Percentiles rank a stretch among this genome's conserved stretches.
Conservation (phyloP, 1,140 invertebrate genomes). For the Pogonomyrmex barbatus region DNA sequence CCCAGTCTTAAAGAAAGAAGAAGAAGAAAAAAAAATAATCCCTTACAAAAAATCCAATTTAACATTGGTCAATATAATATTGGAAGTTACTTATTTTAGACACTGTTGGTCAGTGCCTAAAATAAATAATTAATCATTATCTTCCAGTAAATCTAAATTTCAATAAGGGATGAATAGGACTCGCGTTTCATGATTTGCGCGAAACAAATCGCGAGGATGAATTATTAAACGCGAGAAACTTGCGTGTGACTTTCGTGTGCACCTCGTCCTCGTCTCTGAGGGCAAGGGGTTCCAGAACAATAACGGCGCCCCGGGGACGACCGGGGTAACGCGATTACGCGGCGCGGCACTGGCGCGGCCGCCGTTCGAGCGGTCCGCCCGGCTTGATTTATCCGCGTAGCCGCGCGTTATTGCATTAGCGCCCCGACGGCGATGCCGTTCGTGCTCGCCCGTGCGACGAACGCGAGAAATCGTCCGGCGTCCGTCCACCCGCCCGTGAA, state of each 20-base stretch:
- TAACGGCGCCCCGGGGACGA: conserved; percentile 81
- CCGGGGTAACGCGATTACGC: conserved; percentile 82
- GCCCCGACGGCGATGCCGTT: conserved; percentile 66
- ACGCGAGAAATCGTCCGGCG: conserved; percentile 56
- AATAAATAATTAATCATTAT: too few species aligned
- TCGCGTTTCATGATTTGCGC: conserved; percentile 17
- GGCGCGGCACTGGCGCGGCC: conserved; percentile 67
- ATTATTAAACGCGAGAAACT: conserved; percentile 24
- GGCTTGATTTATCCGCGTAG: conserved; percentile 83
- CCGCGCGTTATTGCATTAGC: conserved; percentile 84
- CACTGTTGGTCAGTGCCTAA: too few species aligned
- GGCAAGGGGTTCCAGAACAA: conserved; percentile 33
- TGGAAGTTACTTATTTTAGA: too few species aligned
- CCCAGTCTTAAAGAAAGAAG: too few species aligned
- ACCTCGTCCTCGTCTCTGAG: conserved; percentile 8
- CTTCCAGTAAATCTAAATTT: background rate
- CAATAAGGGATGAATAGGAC: background rate
- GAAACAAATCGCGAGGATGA: conserved; percentile 1
- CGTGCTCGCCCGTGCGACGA: conserved; percentile 51
- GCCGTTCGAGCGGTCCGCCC: conserved; percentile 68
- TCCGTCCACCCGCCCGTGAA: conserved; percentile 74
- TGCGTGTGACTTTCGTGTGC: conserved; percentile 8
- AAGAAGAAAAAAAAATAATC: too few species aligned
- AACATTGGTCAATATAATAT: too few species aligned
- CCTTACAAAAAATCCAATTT: too few species aligned